Conservation (phyloP, 2,888 invertebrate genomes). For the Heliconius erato region DNA sequence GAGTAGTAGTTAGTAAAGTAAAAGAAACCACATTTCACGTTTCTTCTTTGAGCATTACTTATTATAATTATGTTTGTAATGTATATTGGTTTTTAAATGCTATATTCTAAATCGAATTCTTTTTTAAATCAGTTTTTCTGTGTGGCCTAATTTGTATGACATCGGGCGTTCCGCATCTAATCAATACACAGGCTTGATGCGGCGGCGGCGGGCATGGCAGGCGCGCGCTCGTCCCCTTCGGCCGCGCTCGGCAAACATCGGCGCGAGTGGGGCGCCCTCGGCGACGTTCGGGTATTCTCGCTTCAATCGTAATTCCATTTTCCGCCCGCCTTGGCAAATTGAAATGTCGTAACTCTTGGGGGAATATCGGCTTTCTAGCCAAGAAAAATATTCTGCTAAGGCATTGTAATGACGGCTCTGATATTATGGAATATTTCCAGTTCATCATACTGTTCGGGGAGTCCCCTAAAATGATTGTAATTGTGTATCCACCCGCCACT, state of each 20-base stretch:
- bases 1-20: not conserved
- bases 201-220: slow-evolving; percentile 71
- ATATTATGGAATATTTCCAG: slow-evolving; percentile 84
- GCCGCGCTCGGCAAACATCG: slow-evolving; percentile 67
- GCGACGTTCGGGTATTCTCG: slow-evolving; percentile 77
- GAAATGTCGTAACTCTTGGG: slow-evolving; percentile 87
- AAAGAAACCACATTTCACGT: not conserved
- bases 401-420: slow-evolving; percentile 82
- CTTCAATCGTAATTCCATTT: slow-evolving; percentile 87
- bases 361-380: slow-evolving; percentile 86
- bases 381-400: slow-evolving; percentile 85
- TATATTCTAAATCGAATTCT: slow-evolving; percentile 49
- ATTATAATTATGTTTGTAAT: not conserved
- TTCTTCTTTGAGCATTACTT: not conserved
- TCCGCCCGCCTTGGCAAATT: slow-evolving; percentile 87
- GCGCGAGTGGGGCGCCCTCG: slow-evolving; percentile 61
- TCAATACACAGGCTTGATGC: slow-evolving; percentile 83
- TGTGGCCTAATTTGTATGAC: slow-evolving; percentile 85
- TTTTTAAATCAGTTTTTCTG: slow-evolving; percentile 75
- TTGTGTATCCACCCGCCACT: slow-evolving; percentile 76
- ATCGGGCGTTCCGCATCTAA: slow-evolving; percentile 86
- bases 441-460: slow-evolving; percentile 77
- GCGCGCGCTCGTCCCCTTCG: slow-evolving; percentile 72
- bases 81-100: not conserved
- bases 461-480: slow-evolving; percentile 76